phyloP scores from a whole-genome alignment of 2,113 vertebrate genomes.

The Pedetes capensis region DNA sequence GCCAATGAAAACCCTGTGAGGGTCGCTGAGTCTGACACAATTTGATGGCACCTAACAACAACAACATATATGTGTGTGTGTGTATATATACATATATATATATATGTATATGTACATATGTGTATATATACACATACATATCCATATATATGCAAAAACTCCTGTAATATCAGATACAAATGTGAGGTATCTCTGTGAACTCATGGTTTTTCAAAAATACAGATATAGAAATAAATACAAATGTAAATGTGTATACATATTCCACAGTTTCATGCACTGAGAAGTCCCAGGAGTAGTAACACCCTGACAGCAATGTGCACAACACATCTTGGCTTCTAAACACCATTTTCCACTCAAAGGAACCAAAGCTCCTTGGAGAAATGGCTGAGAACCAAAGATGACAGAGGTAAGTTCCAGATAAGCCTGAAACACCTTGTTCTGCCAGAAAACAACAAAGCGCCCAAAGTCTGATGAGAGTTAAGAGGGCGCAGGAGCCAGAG shows the following conservation, averaged over 20 bases:
- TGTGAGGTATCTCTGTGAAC: background rate
- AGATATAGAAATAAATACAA: background rate
- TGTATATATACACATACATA: too few relatives aligned
- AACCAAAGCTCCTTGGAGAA: slow-evolving; percentile 11
- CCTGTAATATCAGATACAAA: background rate
- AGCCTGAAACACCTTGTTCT: background rate
- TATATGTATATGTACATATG: too few relatives aligned
- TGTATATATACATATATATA: too few relatives aligned
- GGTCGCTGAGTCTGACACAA: too few relatives aligned
- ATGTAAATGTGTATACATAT: background rate
- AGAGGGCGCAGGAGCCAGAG: background rate
- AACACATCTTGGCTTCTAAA: slow-evolving; percentile 34
- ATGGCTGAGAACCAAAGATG: background rate
- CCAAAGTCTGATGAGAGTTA: background rate
- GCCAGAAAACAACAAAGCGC: background rate
- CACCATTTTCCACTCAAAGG: background rate
- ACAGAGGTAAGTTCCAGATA: background rate
- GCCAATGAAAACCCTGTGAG: too few relatives aligned
- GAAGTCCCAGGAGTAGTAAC: background rate
- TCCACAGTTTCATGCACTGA: background rate
- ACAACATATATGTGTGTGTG: too few relatives aligned
- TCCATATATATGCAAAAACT: too few relatives aligned
- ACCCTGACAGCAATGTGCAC: background rate
- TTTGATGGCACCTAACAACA: too few relatives aligned
- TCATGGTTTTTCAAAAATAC: background rate